A percentile compares a stretch with the other conserved stretches of the same genome.
phyloP scores from a whole-genome alignment of 2,113 vertebrate species.

The Rhegmatorhina hoffmannsi region DNA sequence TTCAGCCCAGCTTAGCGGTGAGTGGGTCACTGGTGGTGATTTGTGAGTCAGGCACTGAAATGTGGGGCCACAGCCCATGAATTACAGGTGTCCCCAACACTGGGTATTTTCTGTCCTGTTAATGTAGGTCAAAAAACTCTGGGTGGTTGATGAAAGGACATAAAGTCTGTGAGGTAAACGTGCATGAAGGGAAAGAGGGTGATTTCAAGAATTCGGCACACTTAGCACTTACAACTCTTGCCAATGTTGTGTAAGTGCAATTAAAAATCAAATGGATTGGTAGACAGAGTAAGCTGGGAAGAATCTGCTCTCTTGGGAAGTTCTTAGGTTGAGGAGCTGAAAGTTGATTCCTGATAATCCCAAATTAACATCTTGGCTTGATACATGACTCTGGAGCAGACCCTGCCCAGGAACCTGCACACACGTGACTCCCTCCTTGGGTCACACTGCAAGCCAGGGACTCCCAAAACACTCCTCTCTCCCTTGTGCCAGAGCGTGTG shows the following conservation, averaged over 20 bases:
- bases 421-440: background rate
- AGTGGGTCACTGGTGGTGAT: background rate
- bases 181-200: background rate
- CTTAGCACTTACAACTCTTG: background rate
- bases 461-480: background rate
- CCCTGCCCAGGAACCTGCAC: background rate
- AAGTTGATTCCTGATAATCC: conserved; percentile 1
- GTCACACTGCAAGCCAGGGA: background rate
- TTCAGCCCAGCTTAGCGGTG: background rate
- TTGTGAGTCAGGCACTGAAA: background rate
- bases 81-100: background rate
- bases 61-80: background rate
- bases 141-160: background rate
- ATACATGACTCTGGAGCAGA: fast-evolving
- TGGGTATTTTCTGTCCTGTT: background rate
- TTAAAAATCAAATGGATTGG: conserved; percentile 25
- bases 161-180: background rate
- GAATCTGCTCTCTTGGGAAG: background rate
- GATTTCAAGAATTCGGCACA: background rate
- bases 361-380: background rate
- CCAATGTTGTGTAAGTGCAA: background rate
- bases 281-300: background rate
- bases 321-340: background rate
- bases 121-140: background rate
- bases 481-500: background rate